Conservation (phyloP, 2,113 vertebrate species). For the Vulpes ferrilata region DNA sequence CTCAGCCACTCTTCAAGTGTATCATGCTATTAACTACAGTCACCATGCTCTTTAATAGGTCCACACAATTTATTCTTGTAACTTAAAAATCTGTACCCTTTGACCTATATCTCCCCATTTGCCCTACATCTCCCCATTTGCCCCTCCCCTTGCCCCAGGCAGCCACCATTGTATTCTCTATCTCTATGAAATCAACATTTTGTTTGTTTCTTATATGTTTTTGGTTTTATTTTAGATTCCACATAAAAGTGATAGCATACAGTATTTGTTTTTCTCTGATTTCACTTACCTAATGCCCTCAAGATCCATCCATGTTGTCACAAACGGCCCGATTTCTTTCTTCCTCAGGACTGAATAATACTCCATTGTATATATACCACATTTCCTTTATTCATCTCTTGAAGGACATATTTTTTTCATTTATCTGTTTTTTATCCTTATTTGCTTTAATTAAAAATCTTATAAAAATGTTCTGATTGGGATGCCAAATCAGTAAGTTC, state of each 20-base stretch:
- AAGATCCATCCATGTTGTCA: not conserved
- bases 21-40: not conserved
- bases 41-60: not conserved
- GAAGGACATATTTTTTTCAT: not conserved
- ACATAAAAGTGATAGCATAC: not conserved
- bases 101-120: not conserved
- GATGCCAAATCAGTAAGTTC: not conserved
- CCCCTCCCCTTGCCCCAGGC: fast-evolving
- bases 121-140: not conserved
- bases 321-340: not conserved
- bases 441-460: slow-evolving; percentile 25
- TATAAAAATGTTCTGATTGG: not conserved
- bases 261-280: not conserved
- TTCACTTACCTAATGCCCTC: not conserved
- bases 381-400: not conserved
- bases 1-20: not conserved
- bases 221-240: not conserved
- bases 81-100: not conserved
- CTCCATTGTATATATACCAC: not conserved
- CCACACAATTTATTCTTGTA: not conserved
- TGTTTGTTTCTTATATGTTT: not conserved
- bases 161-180: not conserved
- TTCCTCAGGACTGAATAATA: not conserved
- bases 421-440: not conserved
- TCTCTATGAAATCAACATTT: not conserved